These are phyloP conservation scores for Callinectes sapidus DNA, from an alignment of 2,888 invertebrate species.

Conservation along the genomic window DNA sequence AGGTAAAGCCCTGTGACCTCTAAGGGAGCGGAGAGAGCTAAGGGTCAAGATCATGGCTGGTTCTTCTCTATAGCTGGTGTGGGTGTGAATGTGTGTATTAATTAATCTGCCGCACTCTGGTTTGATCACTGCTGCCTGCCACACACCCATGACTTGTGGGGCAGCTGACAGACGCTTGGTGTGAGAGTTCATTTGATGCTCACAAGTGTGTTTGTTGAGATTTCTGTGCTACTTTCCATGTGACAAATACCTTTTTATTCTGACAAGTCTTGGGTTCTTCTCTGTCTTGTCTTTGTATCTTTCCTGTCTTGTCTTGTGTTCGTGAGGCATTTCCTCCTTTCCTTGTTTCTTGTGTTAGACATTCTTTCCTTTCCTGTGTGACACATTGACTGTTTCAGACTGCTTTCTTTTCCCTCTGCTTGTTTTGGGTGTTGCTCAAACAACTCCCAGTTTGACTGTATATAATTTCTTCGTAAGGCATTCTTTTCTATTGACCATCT, in stretches of 20 bases:
- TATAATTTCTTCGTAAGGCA: not conserved
- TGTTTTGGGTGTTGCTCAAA: not conserved
- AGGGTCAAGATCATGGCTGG: slow-evolving; percentile 45
- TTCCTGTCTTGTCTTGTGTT: too few relatives aligned
- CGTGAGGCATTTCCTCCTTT: not conserved
- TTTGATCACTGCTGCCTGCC: not conserved
- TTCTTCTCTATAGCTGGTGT: not conserved
- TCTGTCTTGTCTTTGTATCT: not conserved
- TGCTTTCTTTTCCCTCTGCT: not conserved
- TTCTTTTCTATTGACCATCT: not conserved
- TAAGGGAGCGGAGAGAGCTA: not conserved
- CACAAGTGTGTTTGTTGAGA: not conserved
- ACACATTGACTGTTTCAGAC: not conserved
- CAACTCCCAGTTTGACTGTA: not conserved
- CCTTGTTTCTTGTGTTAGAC: not conserved
- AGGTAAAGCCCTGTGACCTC: slow-evolving; percentile 57
- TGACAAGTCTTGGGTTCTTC: not conserved
- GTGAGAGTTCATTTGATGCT: too few relatives aligned
- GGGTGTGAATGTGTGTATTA: slow-evolving; percentile 30
- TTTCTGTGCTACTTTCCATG: not conserved
- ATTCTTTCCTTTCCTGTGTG: not conserved
- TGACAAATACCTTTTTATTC: not conserved
- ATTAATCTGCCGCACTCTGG: not conserved
- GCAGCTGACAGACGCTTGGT: not conserved
- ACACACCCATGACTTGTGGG: not conserved